Evolutionary conservation across 2,113 vertebrate species (phyloP).

Genomic region (Rhodinocichla rosea): DNA sequence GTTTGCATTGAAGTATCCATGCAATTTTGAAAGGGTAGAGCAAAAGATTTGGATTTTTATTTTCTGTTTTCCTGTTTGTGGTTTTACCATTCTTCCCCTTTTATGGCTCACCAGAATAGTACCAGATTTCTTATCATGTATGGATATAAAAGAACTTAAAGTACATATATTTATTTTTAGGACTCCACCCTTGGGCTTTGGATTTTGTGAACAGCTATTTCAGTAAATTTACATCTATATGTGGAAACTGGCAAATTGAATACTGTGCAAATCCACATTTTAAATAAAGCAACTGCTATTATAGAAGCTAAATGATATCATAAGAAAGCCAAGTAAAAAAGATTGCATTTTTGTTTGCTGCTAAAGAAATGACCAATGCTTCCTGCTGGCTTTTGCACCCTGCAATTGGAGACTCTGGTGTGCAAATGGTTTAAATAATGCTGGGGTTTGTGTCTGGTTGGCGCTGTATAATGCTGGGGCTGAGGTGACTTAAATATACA

Average conservation of each 20-base stretch:
- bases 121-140: constrained; percentile 1
- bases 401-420: constrained; percentile 21
- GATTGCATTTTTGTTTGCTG: constrained; percentile 63
- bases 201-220: constrained; percentile 67
- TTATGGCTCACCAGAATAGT: constrained; percentile 23
- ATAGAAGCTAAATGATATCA: constrained; percentile 75
- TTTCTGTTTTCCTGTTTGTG: constrained; percentile 12
- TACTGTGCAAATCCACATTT: constrained; percentile 65
- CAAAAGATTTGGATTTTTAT: not conserved
- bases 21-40: not conserved
- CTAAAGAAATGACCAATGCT: constrained; percentile 56
- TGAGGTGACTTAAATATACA: constrained; percentile 41
- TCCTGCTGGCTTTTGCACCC: constrained; percentile 45
- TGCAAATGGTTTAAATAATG: constrained; percentile 36
- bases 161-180: constrained; percentile 54
- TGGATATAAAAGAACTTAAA: constrained; percentile 23
- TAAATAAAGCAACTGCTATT: constrained; percentile 73
- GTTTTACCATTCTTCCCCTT: constrained; percentile 25
- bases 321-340: constrained; percentile 59
- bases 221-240: constrained; percentile 69
- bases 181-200: constrained; percentile 60
- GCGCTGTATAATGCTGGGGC: constrained; percentile 14
- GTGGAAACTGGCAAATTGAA: constrained; percentile 67
- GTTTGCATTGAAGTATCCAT: not conserved
- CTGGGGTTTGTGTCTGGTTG: constrained; percentile 42